Evolutionary conservation across 2,888 invertebrate species (phyloP), one percentile per base, ranked within the genome.

Genomic region (Phalera bucephala): DNA sequence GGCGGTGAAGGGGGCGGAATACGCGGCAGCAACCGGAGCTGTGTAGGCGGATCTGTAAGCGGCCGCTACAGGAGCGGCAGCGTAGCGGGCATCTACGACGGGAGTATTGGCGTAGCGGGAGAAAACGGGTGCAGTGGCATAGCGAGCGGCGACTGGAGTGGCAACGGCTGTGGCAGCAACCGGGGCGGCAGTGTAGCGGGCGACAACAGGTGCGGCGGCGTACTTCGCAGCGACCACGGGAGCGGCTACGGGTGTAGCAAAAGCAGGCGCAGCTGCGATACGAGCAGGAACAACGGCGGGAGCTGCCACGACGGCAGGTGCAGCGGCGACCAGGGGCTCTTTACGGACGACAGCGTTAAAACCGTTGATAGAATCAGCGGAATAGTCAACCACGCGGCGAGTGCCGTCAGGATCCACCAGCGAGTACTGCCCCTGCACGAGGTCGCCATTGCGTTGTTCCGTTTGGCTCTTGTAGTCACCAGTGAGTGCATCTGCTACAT

Each of bases 401-500:
- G 79, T 80, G 28, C 83, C 83, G 34, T 86, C 86, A 28, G 85
- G 59, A 0, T 86, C 80, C 2, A 81, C 71, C 5, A 86, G 59
- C 1, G 81, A 80, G 62, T 86, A 86, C 30, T 72, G 71, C 3
- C 87, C 85, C 44, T 72, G 77, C 2, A 91, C 91, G 19, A 91
- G 59, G 45, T 91, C 91, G 33, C 91, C 91, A 35, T 86, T 81
- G 44, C 91, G 79, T 36, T 86, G 80, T 49, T 91, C 91, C 4
- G 65, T 68, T 45, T 81, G 85, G 47, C 76, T 82, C 60, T 86
- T 86, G 65, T 76, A 80, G 56, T 86, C 86, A 1, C 85, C 85
- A 31, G 86, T 84, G 21, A 80, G 67, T 1, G 80, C 58, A 43
- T 87, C 86, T 0, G 77, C 77, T 10, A 87, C 85, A 32, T 80